Base-by-base conservation (phyloP, 30 jellyfish, hydroid and myxozoan genomes). In the Cassiopea xamachana region DNA sequence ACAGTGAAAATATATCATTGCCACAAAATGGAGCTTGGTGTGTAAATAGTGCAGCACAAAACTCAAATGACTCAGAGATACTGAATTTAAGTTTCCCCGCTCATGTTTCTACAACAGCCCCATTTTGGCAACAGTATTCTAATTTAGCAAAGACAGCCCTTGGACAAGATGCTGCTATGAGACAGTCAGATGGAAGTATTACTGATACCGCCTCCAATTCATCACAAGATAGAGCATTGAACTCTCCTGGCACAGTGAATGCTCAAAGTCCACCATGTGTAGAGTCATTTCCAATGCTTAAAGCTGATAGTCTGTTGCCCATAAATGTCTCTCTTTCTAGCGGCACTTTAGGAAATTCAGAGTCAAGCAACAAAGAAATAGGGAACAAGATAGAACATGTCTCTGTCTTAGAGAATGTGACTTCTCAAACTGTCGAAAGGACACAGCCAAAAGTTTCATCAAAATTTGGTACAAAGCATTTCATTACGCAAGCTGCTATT, bases 51-150 rank as follows among this genome's bases (percentile, higher is more conserved):
- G 18, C 55, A 19, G 51, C 55, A 15, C 4, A 15, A 71, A 1
- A 19, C 80, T 55, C 80, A 71, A 83, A 70, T 12, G 71, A 73
- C 12, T 83, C 81, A 10, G 95, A 88, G 9, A 88, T 80, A 46
- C 88, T 88, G 15, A 88, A 88, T 13, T 78, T 87, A 46, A 88
- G 88, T 58, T 88, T 88, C 81, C 95, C 95, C 15, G 81, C 62
- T 45, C 82, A 78, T 69, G 88, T 88, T 58, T 88, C 95, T n/a
- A 77, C 95, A 49, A 77, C 87, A 50, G 67, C 88, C 2, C 95
- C 95, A 7, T 88, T 88, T 43, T 88, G 95, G 95, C 95, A 88
- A 73, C 95, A 88, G 87, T 88, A 88, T 44, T 68, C 95, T 14
- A 88, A 88, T 68, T 87, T 88, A 13, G 95, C 95, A 16, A 88